Percentiles rank a stretch among this genome's conserved stretches.
These are phyloP conservation scores for Netelia virgata DNA, from an alignment of 2,888 invertebrate species.

Conservation along the genomic window DNA sequence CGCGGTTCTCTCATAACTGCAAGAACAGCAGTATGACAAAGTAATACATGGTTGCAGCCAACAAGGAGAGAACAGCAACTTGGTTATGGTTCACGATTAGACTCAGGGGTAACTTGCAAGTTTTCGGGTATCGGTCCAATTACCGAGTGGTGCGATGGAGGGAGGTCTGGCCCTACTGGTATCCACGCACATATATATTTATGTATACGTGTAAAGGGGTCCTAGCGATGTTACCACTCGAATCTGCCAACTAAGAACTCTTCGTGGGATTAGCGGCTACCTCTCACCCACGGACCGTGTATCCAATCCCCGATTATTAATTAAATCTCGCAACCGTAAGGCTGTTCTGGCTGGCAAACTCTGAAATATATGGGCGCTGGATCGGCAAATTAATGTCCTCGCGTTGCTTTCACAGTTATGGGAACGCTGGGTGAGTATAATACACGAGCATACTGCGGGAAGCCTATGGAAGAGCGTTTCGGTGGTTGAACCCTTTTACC, in stretches of 20 bases:
- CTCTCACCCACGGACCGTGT: slow-evolving; percentile 71
- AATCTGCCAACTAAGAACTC: slow-evolving; percentile 80
- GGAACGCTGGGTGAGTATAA: background rate
- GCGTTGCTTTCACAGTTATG: slow-evolving; percentile 6
- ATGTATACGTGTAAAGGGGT: slow-evolving; percentile 24
- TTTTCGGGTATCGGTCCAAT: slow-evolving; percentile 81
- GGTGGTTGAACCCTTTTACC: background rate
- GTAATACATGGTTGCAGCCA: slow-evolving; percentile 17
- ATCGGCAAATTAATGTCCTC: slow-evolving; percentile 79
- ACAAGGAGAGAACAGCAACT: slow-evolving; percentile 44
- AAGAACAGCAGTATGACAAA: slow-evolving; percentile 39
- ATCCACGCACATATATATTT: background rate
- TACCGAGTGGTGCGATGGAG: slow-evolving; percentile 71
- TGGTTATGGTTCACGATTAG: slow-evolving; percentile 69
- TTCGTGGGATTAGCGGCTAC: slow-evolving; percentile 60
- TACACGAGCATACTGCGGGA: background rate
- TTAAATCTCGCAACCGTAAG: slow-evolving; percentile 81
- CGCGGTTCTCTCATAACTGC: slow-evolving; percentile 46
- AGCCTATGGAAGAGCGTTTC: background rate
- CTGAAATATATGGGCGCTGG: slow-evolving; percentile 79
- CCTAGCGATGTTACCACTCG: slow-evolving; percentile 50
- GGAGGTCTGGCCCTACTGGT: slow-evolving; percentile 34
- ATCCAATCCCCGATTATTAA: slow-evolving; percentile 83
- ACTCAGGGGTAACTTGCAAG: slow-evolving; percentile 73
- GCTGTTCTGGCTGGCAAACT: slow-evolving; percentile 81